Percentiles rank a stretch among this genome's conserved stretches.
These are phyloP conservation scores for Drosophila imparisetae DNA, from an alignment of 2,888 invertebrate genomes.

Conservation along the genomic window DNA sequence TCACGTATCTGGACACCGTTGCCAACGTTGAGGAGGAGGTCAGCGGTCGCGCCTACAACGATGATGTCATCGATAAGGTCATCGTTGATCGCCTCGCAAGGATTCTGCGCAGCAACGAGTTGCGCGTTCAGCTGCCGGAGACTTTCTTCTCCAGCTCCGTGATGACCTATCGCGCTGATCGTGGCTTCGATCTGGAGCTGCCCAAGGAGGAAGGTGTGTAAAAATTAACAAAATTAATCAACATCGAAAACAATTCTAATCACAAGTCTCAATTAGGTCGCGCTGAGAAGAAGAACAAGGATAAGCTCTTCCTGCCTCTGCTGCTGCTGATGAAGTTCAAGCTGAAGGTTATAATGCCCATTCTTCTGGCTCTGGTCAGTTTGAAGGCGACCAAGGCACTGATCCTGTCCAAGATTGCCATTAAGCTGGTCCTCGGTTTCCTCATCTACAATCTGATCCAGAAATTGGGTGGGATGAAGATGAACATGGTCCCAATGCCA, in stretches of 20 bases:
- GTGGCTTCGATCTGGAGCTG: constrained; percentile 88
- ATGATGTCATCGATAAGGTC: constrained; percentile 89
- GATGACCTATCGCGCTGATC: constrained; percentile 88
- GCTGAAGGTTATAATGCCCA: constrained; percentile 93
- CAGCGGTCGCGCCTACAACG: constrained; percentile 87
- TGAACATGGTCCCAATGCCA: constrained; percentile 88
- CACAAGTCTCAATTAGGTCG: constrained; percentile 86
- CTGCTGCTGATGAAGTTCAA: constrained; percentile 92
- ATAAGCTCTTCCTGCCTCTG: constrained; percentile 92
- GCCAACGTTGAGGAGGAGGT: constrained; percentile 87
- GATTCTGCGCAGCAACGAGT: constrained; percentile 90
- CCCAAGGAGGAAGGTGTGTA: constrained; percentile 85
- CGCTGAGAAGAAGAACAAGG: constrained; percentile 90
- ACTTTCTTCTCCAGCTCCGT: constrained; percentile 89
- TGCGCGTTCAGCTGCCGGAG: constrained; percentile 90
- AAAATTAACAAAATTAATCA: neutral
- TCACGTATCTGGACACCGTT: constrained; percentile 90
- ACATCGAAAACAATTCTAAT: neutral
- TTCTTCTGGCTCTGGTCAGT: constrained; percentile 91
- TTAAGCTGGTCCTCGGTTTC: constrained; percentile 92
- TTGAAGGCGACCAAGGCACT: constrained; percentile 93
- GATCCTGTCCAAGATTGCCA: constrained; percentile 92
- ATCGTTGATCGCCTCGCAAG: constrained; percentile 90
- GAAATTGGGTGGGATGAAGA: constrained; percentile 92
- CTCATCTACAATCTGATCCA: constrained; percentile 91